Base-by-base conservation (phyloP, 1,140 invertebrate genomes). In the Lasioglossum baleicum region DNA sequence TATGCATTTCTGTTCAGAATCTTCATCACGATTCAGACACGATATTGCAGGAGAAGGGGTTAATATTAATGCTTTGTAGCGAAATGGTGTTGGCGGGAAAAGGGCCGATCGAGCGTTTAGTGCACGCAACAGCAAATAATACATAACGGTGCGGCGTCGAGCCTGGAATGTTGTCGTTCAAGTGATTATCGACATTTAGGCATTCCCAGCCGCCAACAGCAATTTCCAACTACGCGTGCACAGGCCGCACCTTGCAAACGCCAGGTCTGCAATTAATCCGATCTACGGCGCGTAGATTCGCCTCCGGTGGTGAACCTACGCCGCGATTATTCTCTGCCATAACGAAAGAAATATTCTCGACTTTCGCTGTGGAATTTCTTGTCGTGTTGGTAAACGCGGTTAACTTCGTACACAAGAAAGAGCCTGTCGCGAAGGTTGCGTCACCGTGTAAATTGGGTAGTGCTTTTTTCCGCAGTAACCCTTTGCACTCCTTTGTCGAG, bases 181-280 rank as follows among this genome's bases (percentile, higher is more conserved):
- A 85, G 76, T 74, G 83, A 85, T 86, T 85, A 86, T 86, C 84
- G 84, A 87, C 83, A 84, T 80, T 87, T 87, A 84, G 75, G 80
- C 83, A 84, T 83, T 84, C 68, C 81, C 80, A 78, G 65, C 85
- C 80, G 72, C 74, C 74, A 74, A 77, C 74, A 75, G 80, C 83
- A 84, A 87, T 87, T 87, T 78, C 78, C 84, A 60, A 53, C 77
- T 51, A 40, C 68, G 69, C 61, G 73, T 73, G 68, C 65, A 60
- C 79, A 64, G 44, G 44, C 7, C 15, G 68, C 53, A 53, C 44
- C 15, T 42, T 60, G 58, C 42, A 48, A 75, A 44, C 61, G 81
- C 58, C 74, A 60, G 70, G 22, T 68, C 61, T 61, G 63, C 68
- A 51, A 64, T 81, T 84, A 85, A 81, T 73, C 75, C 65, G 69